Evolutionary conservation across 2,113 vertebrate species (phyloP).

Genomic region (Pycnonotus jocosus): DNA sequence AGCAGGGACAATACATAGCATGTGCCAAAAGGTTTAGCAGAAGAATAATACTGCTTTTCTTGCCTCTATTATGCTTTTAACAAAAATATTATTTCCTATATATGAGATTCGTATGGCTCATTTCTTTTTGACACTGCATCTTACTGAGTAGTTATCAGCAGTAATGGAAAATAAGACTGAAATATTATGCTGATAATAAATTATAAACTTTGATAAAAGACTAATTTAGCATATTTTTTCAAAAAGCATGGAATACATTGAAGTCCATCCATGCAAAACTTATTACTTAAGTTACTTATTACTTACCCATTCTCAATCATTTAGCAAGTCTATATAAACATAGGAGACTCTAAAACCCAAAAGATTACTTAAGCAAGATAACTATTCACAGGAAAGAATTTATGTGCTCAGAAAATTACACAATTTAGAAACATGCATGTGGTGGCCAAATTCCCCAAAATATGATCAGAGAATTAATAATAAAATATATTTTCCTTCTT

Average conservation of each 20-base stretch:
- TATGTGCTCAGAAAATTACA: neutral
- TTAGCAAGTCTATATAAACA: neutral
- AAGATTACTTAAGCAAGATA: neutral
- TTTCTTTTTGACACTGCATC: neutral
- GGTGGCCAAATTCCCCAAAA: neutral
- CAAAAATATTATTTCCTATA: neutral
- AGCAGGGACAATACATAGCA: neutral
- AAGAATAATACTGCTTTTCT: neutral
- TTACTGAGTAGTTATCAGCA: neutral
- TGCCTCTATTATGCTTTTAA: neutral
- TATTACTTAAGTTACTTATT: neutral
- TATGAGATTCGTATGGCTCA: neutral
- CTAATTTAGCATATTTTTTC: neutral
- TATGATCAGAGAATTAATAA: neutral
- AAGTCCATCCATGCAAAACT: neutral
- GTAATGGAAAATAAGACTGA: neutral
- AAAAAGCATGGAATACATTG: neutral
- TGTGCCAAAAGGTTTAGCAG: neutral
- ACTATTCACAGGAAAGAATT: neutral
- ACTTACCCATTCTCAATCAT: neutral
- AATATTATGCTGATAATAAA: neutral
- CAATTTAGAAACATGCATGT: neutral
- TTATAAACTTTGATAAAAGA: neutral
- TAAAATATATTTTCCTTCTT: neutral
- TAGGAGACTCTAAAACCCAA: neutral